Evolutionary conservation across 2,797 vertebrate species (phyloP).

Genomic region (Chrosomus eos): DNA sequence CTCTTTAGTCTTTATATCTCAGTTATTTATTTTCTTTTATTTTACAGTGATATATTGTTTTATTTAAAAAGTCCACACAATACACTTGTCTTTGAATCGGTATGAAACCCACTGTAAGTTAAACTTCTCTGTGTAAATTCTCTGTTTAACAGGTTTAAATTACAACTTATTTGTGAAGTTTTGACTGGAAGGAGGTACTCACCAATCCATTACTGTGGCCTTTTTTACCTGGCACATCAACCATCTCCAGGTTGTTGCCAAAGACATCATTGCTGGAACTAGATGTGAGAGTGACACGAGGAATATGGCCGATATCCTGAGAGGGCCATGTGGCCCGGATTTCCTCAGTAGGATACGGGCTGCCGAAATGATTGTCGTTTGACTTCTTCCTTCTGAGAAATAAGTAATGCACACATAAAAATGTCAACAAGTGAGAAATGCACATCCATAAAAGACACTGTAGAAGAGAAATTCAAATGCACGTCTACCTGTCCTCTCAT

Average conservation of each 20-base stretch:
- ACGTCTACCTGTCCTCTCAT: background rate
- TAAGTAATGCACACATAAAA: background rate
- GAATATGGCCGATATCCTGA: constrained; percentile 66
- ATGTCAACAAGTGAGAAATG: constrained; percentile 6
- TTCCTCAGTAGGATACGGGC: constrained; percentile 67
- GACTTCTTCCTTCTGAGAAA: constrained; percentile 45
- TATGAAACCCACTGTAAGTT: constrained; percentile 24
- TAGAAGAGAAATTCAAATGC: background rate
- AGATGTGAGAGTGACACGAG: constrained; percentile 68
- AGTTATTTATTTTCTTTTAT: background rate
- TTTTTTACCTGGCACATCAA: constrained; percentile 65
- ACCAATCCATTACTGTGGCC: constrained; percentile 73
- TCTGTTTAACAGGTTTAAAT: background rate
- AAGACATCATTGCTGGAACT: constrained; percentile 45
- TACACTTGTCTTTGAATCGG: background rate
- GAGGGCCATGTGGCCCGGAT: constrained; percentile 64
- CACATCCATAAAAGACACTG: background rate
- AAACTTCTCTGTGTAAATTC: background rate
- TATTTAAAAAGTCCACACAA: background rate
- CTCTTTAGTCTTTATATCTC: too few species aligned
- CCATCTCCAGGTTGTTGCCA: constrained; percentile 70
- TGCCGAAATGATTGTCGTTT: constrained; percentile 40
- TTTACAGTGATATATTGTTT: background rate
- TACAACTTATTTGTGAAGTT: background rate
- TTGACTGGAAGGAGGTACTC: constrained; percentile 55